Conservation (phyloP, 2,888 invertebrate genomes). For the Drosophila neonasuta region DNA sequence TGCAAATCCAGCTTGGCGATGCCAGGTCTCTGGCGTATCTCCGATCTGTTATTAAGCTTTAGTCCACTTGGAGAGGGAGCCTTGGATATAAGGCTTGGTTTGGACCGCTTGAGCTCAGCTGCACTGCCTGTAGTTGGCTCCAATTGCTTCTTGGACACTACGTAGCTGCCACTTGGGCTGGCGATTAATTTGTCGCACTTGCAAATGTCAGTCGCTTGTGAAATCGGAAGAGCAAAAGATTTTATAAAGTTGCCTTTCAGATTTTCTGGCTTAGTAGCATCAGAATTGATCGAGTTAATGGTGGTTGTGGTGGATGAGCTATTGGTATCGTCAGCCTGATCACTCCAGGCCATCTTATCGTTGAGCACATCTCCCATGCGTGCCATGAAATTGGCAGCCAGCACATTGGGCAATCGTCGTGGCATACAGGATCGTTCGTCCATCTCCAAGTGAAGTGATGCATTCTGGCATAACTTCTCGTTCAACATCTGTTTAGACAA, state of each 20-base stretch:
- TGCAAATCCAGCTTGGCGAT: slow-evolving; percentile 11
- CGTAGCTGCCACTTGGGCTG: neutral
- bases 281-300: neutral
- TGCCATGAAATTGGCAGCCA: slow-evolving; percentile 46
- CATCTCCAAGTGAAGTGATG: slow-evolving; percentile 39
- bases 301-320: neutral
- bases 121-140: neutral
- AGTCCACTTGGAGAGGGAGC: neutral
- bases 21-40: slow-evolving; percentile 7
- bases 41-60: neutral
- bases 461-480: slow-evolving; percentile 33
- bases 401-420: slow-evolving; percentile 40
- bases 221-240: neutral
- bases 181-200: neutral
- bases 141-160: neutral
- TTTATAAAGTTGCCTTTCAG: neutral
- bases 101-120: neutral
- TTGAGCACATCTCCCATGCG: slow-evolving; percentile 47
- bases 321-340: neutral
- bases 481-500: slow-evolving; percentile 31
- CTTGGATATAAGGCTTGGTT: slow-evolving; percentile 3
- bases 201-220: neutral
- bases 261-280: neutral
- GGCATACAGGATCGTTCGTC: slow-evolving; percentile 34
- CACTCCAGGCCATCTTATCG: slow-evolving; percentile 36